These are phyloP conservation scores for Leptestheria dahalacensis DNA, from an alignment of 1,140 invertebrate genomes.

Conservation along the genomic window DNA sequence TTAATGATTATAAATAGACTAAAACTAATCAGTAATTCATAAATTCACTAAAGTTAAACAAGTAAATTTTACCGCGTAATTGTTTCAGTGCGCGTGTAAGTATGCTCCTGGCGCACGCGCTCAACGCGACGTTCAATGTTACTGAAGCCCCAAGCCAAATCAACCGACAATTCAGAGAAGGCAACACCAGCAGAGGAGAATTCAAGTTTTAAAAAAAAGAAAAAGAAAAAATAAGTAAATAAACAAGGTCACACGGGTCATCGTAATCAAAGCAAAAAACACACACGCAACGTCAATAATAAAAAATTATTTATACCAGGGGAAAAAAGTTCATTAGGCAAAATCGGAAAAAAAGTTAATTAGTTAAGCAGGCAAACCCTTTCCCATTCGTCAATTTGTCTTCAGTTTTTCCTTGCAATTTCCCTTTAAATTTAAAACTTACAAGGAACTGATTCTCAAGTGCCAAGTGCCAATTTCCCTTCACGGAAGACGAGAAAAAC, in stretches of 20 bases:
- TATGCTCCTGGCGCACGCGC: slow-evolving; percentile 1
- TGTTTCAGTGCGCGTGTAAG: slow-evolving; percentile 4
- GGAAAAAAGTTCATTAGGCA: neutral
- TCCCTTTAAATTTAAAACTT: neutral
- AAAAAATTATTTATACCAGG: neutral
- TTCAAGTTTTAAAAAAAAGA: neutral
- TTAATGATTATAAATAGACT: neutral
- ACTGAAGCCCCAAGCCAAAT: too few species aligned
- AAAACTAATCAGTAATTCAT: neutral
- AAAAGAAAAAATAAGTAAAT: neutral
- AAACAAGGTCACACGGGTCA: neutral
- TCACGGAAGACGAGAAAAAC: too few species aligned
- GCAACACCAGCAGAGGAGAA: neutral
- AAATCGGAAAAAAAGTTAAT: neutral
- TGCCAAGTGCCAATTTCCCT: too few species aligned
- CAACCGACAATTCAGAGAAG: too few species aligned
- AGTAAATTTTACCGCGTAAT: slow-evolving; percentile 5
- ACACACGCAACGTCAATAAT: neutral
- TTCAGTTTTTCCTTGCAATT: neutral
- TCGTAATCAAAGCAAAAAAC: too few species aligned
- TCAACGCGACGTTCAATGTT: slow-evolving; percentile 5
- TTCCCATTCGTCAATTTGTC: neutral
- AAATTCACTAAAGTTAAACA: neutral
- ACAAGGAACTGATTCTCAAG: too few species aligned
- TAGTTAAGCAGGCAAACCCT: neutral